These are phyloP conservation scores for Polyergus mexicanus DNA, from an alignment of 1,140 invertebrate species.

Conservation along the genomic window DNA sequence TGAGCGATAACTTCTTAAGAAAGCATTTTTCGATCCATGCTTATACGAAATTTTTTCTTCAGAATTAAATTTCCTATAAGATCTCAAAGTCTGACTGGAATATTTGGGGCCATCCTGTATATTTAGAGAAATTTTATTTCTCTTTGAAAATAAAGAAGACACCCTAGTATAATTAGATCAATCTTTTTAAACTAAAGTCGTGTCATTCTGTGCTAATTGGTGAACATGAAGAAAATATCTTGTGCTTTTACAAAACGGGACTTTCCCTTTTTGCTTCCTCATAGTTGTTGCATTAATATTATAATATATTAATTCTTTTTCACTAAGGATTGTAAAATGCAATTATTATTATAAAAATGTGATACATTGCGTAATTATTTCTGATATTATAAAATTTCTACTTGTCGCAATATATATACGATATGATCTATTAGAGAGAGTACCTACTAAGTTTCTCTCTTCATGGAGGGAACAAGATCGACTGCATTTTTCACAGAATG, in stretches of 20 bases:
- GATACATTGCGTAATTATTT: not conserved
- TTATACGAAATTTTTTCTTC: too few relatives aligned
- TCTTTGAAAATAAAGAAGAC: too few relatives aligned
- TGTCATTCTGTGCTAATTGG: not conserved
- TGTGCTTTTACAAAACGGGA: not conserved
- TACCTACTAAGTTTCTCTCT: not conserved
- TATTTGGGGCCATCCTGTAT: too few relatives aligned
- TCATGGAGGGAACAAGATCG: not conserved
- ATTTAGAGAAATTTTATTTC: too few relatives aligned
- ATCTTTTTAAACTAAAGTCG: not conserved
- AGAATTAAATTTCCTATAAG: too few relatives aligned
- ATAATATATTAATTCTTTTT: not conserved
- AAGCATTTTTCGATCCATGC: too few relatives aligned
- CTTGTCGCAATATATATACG: not conserved
- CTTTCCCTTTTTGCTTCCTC: not conserved
- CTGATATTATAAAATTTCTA: not conserved
- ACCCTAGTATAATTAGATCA: not conserved
- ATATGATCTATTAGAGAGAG: not conserved
- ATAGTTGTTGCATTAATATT: too few relatives aligned
- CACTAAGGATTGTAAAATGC: not conserved
- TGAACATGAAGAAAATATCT: not conserved
- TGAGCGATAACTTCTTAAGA: too few relatives aligned
- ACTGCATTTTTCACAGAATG: conserved; percentile 14
- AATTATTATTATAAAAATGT: not conserved
- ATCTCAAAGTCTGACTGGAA: too few relatives aligned